Evolutionary conservation across 2,113 vertebrate genomes (phyloP), one percentile per base, ranked within the genome.

Genomic region (Nerophis ophidion): DNA sequence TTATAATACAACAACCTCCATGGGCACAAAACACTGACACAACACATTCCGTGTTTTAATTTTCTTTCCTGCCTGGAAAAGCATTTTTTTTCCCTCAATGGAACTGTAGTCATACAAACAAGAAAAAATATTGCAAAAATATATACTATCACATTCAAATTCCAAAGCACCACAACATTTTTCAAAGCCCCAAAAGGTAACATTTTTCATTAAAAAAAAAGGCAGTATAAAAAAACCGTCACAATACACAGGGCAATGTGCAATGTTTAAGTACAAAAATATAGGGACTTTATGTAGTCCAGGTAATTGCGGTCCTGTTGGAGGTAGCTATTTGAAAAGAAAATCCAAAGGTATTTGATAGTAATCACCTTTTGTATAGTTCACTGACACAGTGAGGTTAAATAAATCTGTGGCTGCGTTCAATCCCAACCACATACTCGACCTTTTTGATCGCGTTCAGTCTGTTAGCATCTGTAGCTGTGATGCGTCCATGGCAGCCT

Each of bases 301-400:
- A 44, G 12, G 40, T 44, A 44, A 12, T 44, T 11, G 42, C 15
- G 40, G 38, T 19, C 54, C 54, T 42, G 7, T 2, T 40, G 16
- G 54, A 56, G 54, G 54, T 56, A 56, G 54, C 13, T 56, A 17
- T 44, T 38, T 56, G 16, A 19, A 42, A 38, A 19, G 8, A 56
- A 56, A 42, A 56, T 40, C 5, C 40, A n/a, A 53, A 35, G 1
- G 14, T 34, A 53, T 53, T 53, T 53, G 26, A 13, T 6, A 56
- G 16, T 42, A 56, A 56, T 42, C 5, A 56, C 54, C 40, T 42
- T n/a, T 11, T 56, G 36, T 13, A 55, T 38, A 8, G 38, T 5
- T 56, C 54, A 56, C 54, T 56, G 54, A 56, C 35, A 56, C 54
- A 56, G 35, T 56, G 54, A 56, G 36, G n/a, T 56, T 42, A 56